phyloP scores from a whole-genome alignment of 2,797 vertebrate species.

The Melanotaenia pygmaea region DNA sequence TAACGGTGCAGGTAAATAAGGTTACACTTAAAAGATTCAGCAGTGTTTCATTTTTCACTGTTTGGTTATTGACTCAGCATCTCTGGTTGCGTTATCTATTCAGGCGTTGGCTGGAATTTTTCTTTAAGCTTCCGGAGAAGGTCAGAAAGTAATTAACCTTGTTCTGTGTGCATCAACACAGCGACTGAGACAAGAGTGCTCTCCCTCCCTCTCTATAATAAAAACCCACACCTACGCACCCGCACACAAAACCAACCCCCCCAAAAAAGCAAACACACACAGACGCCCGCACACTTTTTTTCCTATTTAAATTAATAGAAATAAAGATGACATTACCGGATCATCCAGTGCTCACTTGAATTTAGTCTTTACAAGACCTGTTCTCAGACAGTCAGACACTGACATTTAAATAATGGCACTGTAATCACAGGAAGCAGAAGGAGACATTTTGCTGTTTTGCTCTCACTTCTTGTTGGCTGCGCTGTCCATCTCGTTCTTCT shows the following conservation, averaged over 20 bases:
- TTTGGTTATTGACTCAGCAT: slow-evolving; percentile 78
- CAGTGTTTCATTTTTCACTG: slow-evolving; percentile 66
- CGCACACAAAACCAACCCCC: not conserved
- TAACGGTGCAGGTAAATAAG: slow-evolving; percentile 73
- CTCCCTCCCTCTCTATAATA: slow-evolving; percentile 27
- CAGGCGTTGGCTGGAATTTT: slow-evolving; percentile 73
- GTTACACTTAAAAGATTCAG: slow-evolving; percentile 71
- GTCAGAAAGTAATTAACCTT: slow-evolving; percentile 87
- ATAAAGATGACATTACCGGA: slow-evolving; percentile 47
- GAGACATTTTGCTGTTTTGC: slow-evolving; percentile 36
- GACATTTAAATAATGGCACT: slow-evolving; percentile 70
- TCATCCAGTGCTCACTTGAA: slow-evolving; percentile 41
- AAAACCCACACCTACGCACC: slow-evolving; percentile 9
- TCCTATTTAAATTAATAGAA: slow-evolving; percentile 50
- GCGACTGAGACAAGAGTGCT: slow-evolving; percentile 59
- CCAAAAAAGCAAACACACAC: slow-evolving; percentile 8
- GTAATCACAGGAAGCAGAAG: slow-evolving; percentile 62
- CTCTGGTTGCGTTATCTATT: slow-evolving; percentile 69
- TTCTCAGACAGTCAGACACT: slow-evolving; percentile 36
- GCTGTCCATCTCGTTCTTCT: slow-evolving; percentile 42
- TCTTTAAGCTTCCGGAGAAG: slow-evolving; percentile 79
- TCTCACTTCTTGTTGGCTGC: slow-evolving; percentile 50
- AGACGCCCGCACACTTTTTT: slow-evolving; percentile 24
- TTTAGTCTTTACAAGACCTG: slow-evolving; percentile 35
- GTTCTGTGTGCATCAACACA: slow-evolving; percentile 78